Evolutionary conservation across 2,797 vertebrate species (phyloP), one percentile per base, ranked within the genome.

Genomic region (Cryptoprocta ferox): DNA sequence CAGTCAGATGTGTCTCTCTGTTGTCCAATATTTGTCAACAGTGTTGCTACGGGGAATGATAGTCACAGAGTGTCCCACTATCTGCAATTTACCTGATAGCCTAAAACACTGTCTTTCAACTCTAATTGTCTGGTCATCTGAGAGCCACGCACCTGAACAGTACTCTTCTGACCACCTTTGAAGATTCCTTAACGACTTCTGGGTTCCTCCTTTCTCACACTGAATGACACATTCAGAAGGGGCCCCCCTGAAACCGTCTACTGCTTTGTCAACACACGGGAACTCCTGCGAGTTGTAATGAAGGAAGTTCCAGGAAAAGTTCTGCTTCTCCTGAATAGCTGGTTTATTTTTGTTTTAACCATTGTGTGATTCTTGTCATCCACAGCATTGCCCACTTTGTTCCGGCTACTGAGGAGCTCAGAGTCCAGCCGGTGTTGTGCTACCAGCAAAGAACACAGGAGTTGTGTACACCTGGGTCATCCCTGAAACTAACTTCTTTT

Each of bases 381-480:
- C n/a, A 39, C 7, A 16, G 50, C 70, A 53, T 10, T 59, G 28
- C n/a, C 21, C 4, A 37, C 80, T 94, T 75, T n/a, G 53, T 26
- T 84, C n/a, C 15, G 26, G 70, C 26, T 59, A 24, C 71, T 3
- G 0, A 61, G 24, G 32, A 63, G 56, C n/a, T 75, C 89, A 70
- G 68, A 24, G 78, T 65, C 63, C 70, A 45, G n/a, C n/a, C 42
- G 2, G 24, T 42, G 15, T 4, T 3, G 0, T 2, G 21, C 7
- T 30, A 35, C 42, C 30, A 80, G 90, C 56, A 59, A 56, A 59
- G 24, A 16, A 9, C 28, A 26, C 13, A 2, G 1, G 0, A 0
- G 0, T 2, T 30, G 2, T 3, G 1, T 12, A 0, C 1, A 16
- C 48, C 18, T 15, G 24, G 5, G 6, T 19, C 68, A 8, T 48